Conservation (phyloP, 2,888 invertebrate genomes). For the Polydrusus pterygomalis region DNA sequence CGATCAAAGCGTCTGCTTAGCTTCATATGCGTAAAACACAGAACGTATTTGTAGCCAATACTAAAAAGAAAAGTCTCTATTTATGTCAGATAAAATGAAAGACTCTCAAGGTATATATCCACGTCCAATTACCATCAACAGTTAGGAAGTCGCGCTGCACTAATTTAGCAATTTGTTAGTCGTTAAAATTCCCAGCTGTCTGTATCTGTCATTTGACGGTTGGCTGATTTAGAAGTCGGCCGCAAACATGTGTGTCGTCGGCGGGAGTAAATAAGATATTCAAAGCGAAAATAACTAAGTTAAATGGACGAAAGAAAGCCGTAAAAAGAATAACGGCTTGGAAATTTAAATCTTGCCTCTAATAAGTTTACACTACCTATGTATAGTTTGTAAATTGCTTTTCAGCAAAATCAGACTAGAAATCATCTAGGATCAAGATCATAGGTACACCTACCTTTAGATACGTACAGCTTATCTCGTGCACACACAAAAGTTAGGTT, state of each 20-base stretch:
- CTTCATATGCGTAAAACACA: slow-evolving; percentile 27
- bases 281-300: slow-evolving; percentile 36
- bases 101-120: slow-evolving; percentile 67
- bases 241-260: slow-evolving; percentile 70
- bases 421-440: no score
- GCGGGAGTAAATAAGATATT: slow-evolving; percentile 46
- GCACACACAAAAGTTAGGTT: no score
- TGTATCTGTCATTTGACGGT: slow-evolving; percentile 72
- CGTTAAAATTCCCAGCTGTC: slow-evolving; percentile 74
- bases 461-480: no score
- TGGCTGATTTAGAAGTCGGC: slow-evolving; percentile 72
- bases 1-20: slow-evolving; percentile 27
- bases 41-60: slow-evolving; percentile 26
- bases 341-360: slow-evolving; percentile 10
- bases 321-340: slow-evolving; percentile 18
- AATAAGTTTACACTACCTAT: background rate
- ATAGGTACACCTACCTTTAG: no score
- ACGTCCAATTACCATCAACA: slow-evolving; percentile 72
- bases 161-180: slow-evolving; percentile 74
- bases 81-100: slow-evolving; percentile 31
- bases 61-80: slow-evolving; percentile 16
- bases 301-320: slow-evolving; percentile 40
- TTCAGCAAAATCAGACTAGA: no score
- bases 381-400: no score
- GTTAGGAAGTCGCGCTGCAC: slow-evolving; percentile 69